A percentile compares a stretch with the other conserved stretches of the same genome.
Evolutionary conservation across 30 jellyfish, hydroid and myxozoan species (phyloP).

Genomic region (Cassiopea andromeda): DNA sequence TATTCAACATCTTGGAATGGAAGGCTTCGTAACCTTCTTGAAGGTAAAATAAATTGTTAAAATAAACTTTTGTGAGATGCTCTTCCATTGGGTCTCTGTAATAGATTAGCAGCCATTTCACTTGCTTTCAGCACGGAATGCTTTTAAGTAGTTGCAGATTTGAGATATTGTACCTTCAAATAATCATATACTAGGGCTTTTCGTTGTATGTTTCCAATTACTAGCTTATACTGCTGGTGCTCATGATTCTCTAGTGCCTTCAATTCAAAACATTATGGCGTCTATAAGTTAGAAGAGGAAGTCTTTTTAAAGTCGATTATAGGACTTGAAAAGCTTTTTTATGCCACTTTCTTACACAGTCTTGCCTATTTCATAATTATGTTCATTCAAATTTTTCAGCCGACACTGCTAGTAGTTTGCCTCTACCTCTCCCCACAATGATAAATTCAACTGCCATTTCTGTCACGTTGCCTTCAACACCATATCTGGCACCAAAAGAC

Average conservation of each 20-base stretch:
- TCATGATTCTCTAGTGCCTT: no score
- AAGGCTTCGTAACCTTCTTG: background rate
- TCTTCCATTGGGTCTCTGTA: background rate
- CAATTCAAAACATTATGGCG: no score
- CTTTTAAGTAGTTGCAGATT: no score
- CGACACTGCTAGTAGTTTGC: background rate
- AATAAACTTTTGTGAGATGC: no score
- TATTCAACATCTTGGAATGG: slow-evolving; percentile 11
- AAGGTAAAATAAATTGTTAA: background rate
- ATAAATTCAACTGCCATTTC: slow-evolving; percentile 28
- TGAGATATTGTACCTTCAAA: no score
- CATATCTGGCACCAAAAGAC: slow-evolving; percentile 32
- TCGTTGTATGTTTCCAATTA: no score
- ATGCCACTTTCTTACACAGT: background rate
- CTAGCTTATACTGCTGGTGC: no score
- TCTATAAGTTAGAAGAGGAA: no score
- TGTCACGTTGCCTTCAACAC: slow-evolving; percentile 21
- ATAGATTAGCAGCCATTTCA: no score
- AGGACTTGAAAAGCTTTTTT: background rate
- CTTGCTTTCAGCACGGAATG: no score
- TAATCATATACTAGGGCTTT: no score
- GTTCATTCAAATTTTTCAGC: background rate
- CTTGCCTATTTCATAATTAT: background rate
- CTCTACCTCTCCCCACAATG: slow-evolving; percentile 27
- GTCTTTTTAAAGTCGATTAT: background rate